Conservation (phyloP, 2,888 invertebrate species). For the Nephrocerus scutellatus region DNA sequence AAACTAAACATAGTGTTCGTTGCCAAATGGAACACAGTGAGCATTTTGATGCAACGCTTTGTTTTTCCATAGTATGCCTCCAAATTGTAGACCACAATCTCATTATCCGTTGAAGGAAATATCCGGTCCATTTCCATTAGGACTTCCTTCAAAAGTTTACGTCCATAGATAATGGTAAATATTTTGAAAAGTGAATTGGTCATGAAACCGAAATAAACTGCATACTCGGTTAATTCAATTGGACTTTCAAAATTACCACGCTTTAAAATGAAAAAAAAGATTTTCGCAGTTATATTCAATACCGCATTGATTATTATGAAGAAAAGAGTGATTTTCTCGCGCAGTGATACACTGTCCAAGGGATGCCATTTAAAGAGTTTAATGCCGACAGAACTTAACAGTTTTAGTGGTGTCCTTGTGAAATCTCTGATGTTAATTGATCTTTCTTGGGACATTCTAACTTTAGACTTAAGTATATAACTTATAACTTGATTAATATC, state of each 20-base stretch:
- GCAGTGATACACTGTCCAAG: not conserved
- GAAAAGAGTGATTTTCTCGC: slow-evolving; percentile 1
- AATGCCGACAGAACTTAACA: slow-evolving; percentile 13
- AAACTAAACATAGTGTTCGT: slow-evolving; percentile 23
- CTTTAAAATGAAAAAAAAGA: not conserved
- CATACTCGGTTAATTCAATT: slow-evolving; percentile 12
- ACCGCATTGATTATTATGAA: not conserved
- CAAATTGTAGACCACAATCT: slow-evolving; percentile 13
- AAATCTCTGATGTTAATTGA: too few relatives aligned
- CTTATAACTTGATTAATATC: too few relatives aligned
- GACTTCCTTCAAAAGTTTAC: slow-evolving; percentile 8
- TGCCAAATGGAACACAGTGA: slow-evolving; percentile 18
- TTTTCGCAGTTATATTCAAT: not conserved
- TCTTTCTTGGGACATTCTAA: too few relatives aligned
- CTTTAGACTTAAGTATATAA: too few relatives aligned
- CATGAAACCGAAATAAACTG: slow-evolving; percentile 12
- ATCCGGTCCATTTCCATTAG: slow-evolving; percentile 15
- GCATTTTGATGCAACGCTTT: slow-evolving; percentile 9
- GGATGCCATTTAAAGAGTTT: slow-evolving; percentile 9
- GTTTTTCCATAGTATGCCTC: slow-evolving; percentile 18
- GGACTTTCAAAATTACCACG: slow-evolving; percentile 4
- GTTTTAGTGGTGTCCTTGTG: slow-evolving; percentile 7
- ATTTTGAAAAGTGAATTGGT: slow-evolving; percentile 15
- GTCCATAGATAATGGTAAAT: slow-evolving; percentile 11
- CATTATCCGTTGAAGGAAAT: slow-evolving; percentile 18